Evolutionary conservation across 2,113 vertebrate genomes (phyloP), one percentile per base, ranked within the genome.

Genomic region (Syngnathus scovelli): DNA sequence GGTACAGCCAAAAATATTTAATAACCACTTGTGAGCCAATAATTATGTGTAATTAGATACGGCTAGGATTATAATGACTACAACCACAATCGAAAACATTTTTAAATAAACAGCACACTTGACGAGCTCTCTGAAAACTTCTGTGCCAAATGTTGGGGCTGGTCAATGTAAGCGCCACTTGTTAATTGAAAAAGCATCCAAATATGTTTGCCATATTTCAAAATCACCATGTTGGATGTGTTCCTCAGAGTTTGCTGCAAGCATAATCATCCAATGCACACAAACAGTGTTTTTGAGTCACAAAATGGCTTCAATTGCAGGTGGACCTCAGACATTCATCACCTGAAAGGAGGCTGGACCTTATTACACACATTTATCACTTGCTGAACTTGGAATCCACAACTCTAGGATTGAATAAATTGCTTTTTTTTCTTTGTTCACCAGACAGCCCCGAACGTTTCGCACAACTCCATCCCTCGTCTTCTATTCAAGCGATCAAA

Each of bases 211-310:
- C 19, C 36, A 16, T 2, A 56, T 56, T 70, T 81, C 61, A 33
- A 76, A 72, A 58, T 76, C 64, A 64, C 56, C 39, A 71, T 13
- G 6, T 55, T 62, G 77, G 19, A 75, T 78, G 8, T 73, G 65
- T 66, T 62, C 66, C 59, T 75, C 58, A 69, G 48, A 77, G 67
- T 86, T 89, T 85, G 87, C 79, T 75, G 78, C 74, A 71, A 81
- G 58, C 43, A 56, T 70, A 13, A 27, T 78, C 72, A 52, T 65
- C 68, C 76, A 60, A 79, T 77, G 80, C 82, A 82, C 79, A 82
- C 67, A 74, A 61, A 55, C 74, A 78, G 19, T 61, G 36, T 60
- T 60, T 38, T 39, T 19, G 19, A 61, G 38, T 61, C 38, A 41
- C 19, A 21, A 61, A 61, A 61, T 61, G 64, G 67, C 64, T 67